Evolutionary conservation across 1,140 invertebrate genomes (phyloP).

Genomic region (Drosophila baimaii): DNA sequence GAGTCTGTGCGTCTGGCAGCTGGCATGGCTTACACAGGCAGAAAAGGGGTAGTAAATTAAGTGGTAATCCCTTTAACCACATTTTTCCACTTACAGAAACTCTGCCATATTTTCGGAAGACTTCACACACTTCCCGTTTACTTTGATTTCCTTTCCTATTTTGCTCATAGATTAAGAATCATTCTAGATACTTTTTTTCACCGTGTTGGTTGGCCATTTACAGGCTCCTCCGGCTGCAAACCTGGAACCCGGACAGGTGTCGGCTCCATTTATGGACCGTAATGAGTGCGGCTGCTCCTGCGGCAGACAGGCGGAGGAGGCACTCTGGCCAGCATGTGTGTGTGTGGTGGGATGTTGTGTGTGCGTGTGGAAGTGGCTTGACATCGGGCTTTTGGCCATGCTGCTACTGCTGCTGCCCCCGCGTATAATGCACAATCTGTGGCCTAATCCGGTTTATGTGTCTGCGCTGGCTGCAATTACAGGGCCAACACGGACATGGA

Average conservation of each 20-base stretch:
- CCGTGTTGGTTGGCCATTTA: slow-evolving; percentile 2
- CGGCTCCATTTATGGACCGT: slow-evolving; percentile 42
- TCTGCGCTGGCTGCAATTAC: slow-evolving; percentile 63
- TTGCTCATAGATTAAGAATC: too few species aligned
- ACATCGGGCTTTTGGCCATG: slow-evolving; percentile 16
- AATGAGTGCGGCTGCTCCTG: slow-evolving; percentile 47
- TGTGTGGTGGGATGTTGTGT: slow-evolving; percentile 7
- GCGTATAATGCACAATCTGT: slow-evolving; percentile 55
- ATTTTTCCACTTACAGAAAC: too few species aligned
- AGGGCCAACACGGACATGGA: slow-evolving; percentile 18
- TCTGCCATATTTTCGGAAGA: too few species aligned
- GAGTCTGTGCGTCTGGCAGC: slow-evolving; percentile 1
- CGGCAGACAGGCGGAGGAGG: slow-evolving; percentile 30
- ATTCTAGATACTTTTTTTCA: too few species aligned
- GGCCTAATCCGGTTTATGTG: slow-evolving; percentile 69
- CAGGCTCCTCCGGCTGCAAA: neutral
- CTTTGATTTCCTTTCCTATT: too few species aligned
- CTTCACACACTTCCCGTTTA: too few species aligned
- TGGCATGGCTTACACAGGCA: neutral
- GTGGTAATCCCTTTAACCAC: too few species aligned
- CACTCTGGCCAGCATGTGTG: neutral
- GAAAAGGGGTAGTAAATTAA: neutral
- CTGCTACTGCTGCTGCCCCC: too few species aligned
- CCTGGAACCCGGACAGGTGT: slow-evolving; percentile 25
- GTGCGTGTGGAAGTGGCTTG: too few species aligned